Evolutionary conservation across 2,113 vertebrate genomes (phyloP), one percentile per base, ranked within the genome.

Genomic region (Microcebus lehilahytsara): DNA sequence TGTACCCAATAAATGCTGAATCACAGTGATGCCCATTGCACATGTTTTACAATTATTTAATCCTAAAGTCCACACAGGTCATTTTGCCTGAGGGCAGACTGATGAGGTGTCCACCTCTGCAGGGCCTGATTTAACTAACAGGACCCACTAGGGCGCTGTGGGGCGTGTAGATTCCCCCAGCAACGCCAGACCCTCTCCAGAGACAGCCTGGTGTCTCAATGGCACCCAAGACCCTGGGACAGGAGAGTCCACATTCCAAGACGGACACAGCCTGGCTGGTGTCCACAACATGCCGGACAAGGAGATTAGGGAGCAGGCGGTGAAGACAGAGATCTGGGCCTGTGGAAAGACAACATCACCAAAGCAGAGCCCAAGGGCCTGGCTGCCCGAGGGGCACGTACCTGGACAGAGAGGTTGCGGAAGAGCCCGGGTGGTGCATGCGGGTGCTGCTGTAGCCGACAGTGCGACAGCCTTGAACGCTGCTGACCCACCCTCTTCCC

Each of bases 331-430:
- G 32, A 72, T 23, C 42, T 9, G 5, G 66, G 46, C 3, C 60
- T n/a, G 4, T 0, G 51, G n/a, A 9, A n/a, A 17, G 19, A 14
- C 0, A 6, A 8, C 60, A 0, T 14, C 30, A 7, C 19, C 74
- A 6, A 62, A 46, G 81, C 40, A 88, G 71, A 1, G 37, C 42
- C n/a, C 56, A 46, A 7, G 27, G 27, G 23, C 37, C 14, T 22
- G 23, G 81, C 17, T 5, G 51, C 40, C 2, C 3, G 3, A 2
- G 27, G 5, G 49, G 3, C 37, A 5, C 40, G 17, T 22, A 23
- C 60, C 53, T 2, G 4, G 20, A 30, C 10, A 34, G 51, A 27
- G 9, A 62, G 56, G 69, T 51, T 40, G 32, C 37, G 9, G 23
- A 40, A 5, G 5, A n/a, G 71, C 32, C 83, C 1, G 23, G 7